Conservation (phyloP, 2,113 vertebrate genomes). For the Entomyzon cyanotis region DNA sequence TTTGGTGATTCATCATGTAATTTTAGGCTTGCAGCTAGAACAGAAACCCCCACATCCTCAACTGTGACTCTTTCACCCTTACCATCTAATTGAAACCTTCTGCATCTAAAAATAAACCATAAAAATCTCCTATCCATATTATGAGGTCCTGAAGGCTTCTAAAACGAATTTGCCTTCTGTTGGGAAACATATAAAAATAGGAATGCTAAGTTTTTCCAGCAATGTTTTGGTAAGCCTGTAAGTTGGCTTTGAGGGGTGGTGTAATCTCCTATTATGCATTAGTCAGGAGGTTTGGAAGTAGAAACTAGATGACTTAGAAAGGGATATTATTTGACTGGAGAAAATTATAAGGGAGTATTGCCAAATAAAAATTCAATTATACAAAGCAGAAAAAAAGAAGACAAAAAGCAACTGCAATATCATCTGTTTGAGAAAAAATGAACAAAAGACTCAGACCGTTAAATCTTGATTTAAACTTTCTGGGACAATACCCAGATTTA, state of each 20-base stretch:
- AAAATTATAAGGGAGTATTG: background rate
- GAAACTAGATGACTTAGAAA: slow-evolving; percentile 20
- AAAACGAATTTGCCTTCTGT: slow-evolving; percentile 1
- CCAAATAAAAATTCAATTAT: background rate
- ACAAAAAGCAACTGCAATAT: background rate
- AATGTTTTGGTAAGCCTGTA: slow-evolving; percentile 6
- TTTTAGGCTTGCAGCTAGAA: background rate
- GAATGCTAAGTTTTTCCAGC: slow-evolving; percentile 7
- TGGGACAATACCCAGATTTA: background rate
- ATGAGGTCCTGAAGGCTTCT: background rate
- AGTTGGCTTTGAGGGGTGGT: background rate
- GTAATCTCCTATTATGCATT: slow-evolving; percentile 12
- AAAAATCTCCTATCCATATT: background rate
- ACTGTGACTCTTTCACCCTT: background rate
- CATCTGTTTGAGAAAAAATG: background rate
- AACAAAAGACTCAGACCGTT: background rate
- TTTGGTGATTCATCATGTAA: slow-evolving; percentile 5
- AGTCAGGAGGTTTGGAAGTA: background rate
- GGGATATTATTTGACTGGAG: background rate
- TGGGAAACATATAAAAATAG: slow-evolving; percentile 15
- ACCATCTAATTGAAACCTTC: slow-evolving; percentile 32
- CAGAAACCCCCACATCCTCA: background rate
- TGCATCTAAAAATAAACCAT: slow-evolving; percentile 43
- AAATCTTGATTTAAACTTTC: background rate
- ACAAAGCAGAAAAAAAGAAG: background rate